phyloP scores from a whole-genome alignment of 2,113 vertebrate genomes.

The Todiramphus saurophagus region DNA sequence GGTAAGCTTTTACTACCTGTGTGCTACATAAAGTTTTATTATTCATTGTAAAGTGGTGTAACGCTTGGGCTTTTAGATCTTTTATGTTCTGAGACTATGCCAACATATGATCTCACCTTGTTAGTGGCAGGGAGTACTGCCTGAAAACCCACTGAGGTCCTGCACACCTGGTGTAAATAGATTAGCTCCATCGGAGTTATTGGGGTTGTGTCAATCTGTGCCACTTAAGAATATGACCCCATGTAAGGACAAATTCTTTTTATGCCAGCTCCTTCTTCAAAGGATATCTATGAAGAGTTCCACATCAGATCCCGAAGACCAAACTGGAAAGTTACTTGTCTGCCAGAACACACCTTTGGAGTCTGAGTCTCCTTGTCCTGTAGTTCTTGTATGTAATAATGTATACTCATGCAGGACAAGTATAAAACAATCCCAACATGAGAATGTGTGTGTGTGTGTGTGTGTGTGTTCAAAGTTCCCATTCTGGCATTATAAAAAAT shows the following conservation, averaged over 20 bases:
- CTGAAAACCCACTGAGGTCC: not conserved
- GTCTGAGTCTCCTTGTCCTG: not conserved
- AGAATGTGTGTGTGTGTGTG: not conserved
- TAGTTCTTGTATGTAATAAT: not conserved
- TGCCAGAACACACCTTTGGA: not conserved
- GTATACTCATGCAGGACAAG: not conserved
- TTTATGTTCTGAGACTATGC: not conserved
- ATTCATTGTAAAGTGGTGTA: not conserved
- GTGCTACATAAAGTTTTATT: not conserved
- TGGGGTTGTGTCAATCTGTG: not conserved
- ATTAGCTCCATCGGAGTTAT: not conserved
- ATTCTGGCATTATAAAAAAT: not conserved
- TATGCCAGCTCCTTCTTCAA: not conserved
- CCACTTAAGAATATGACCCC: not conserved
- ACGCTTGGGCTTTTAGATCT: not conserved
- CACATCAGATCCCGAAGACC: not conserved
- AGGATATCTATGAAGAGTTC: not conserved
- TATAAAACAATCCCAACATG: not conserved
- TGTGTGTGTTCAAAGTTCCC: not conserved
- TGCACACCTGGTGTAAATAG: not conserved
- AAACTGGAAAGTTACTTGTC: not conserved
- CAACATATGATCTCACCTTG: not conserved
- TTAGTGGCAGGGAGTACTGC: not conserved
- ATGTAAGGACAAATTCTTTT: not conserved
- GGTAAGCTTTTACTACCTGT: not conserved